A percentile compares a stretch with the other conserved stretches of the same genome.
Evolutionary conservation across 2,797 vertebrate genomes (phyloP).

Genomic region (Mustela erminea): DNA sequence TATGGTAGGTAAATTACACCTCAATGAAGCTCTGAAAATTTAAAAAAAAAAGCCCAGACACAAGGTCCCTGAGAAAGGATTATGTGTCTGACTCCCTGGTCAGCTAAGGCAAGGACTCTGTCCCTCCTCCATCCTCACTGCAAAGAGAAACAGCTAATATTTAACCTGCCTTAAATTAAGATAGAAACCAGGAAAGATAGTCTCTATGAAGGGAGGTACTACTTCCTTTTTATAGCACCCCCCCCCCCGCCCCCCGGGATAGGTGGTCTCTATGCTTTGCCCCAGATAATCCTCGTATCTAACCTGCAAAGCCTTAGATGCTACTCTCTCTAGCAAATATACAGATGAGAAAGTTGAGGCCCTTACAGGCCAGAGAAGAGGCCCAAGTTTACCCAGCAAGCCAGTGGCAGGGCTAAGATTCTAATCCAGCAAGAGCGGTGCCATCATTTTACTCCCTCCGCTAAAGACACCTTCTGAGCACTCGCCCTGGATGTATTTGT

Average conservation of each 20-base stretch:
- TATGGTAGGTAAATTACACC: background rate
- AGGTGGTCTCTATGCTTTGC: background rate
- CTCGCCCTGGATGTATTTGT: background rate
- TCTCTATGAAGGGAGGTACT: background rate
- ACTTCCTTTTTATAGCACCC: rapidly evolving
- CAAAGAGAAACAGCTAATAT: background rate
- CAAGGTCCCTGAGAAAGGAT: background rate
- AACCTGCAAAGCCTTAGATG: background rate
- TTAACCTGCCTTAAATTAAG: background rate
- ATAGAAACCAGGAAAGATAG: background rate
- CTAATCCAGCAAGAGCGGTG: background rate
- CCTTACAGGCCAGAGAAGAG: background rate
- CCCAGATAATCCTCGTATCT: background rate
- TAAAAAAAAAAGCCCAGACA: background rate
- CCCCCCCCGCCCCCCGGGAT: too few relatives aligned
- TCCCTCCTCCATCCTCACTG: background rate
- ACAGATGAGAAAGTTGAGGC: background rate
- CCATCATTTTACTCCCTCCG: background rate
- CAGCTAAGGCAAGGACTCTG: background rate
- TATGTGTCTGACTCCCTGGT: background rate
- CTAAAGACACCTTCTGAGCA: background rate
- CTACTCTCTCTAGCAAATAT: background rate
- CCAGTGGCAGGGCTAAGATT: background rate
- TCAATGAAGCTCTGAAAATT: conserved; percentile 22
- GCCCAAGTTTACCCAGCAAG: background rate